phyloP scores from a whole-genome alignment of 2,797 vertebrate genomes.

The Chelmon rostratus region DNA sequence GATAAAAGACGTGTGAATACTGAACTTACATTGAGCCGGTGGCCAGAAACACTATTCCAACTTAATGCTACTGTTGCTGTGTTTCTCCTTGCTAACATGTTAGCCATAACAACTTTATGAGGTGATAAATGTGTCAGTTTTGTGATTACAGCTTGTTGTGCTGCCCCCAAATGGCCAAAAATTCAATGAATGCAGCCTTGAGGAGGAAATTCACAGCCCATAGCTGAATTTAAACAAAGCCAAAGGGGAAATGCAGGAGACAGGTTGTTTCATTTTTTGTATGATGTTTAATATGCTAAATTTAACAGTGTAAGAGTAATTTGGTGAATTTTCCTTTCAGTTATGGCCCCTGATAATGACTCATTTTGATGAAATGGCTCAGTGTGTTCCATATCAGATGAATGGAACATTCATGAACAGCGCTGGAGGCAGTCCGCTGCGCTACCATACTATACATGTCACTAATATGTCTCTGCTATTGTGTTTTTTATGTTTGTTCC shows the following conservation, averaged over 20 bases:
- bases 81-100: not conserved
- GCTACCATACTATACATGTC: not conserved
- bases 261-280: not conserved
- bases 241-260: not conserved
- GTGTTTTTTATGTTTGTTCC: slow-evolving; percentile 2
- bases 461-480: slow-evolving; percentile 5
- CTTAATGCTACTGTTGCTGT: not conserved
- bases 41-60: not conserved
- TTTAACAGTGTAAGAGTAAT: not conserved
- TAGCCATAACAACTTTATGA: not conserved
- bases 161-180: not conserved
- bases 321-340: not conserved
- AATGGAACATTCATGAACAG: not conserved
- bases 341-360: not conserved
- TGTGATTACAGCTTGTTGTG: not conserved
- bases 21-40: not conserved
- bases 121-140: not conserved
- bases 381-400: not conserved
- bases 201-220: not conserved
- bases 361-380: slow-evolving; percentile 22
- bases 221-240: not conserved
- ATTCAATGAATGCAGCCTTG: too few relatives aligned
- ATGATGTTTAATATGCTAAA: not conserved
- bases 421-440: not conserved
- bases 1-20: not conserved